These are phyloP conservation scores for Orthonevra nobilis DNA, from an alignment of 2,888 invertebrate species.

Conservation along the genomic window DNA sequence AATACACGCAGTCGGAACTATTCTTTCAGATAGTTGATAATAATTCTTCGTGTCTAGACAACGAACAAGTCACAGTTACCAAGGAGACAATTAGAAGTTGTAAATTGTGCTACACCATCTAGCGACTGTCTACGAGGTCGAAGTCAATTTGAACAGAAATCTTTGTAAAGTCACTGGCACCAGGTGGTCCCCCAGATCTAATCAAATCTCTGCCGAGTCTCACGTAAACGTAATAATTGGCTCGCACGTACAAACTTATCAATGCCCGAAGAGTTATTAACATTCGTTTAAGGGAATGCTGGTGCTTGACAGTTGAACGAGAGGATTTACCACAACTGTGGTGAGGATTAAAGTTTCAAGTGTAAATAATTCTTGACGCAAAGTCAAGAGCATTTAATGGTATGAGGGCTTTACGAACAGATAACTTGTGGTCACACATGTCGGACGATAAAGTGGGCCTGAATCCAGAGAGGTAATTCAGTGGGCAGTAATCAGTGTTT, in stretches of 20 bases:
- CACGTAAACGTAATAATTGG: conserved; percentile 65
- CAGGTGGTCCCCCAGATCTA: conserved; percentile 40
- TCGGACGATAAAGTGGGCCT: no score
- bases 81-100: conserved; percentile 10
- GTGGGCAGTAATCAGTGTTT: background rate
- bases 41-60: conserved; percentile 56
- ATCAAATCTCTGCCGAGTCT: conserved; percentile 44
- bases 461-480: no score
- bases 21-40: no score
- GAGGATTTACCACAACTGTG: conserved; percentile 15
- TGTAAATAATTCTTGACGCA: conserved; percentile 29
- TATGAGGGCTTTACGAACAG: background rate
- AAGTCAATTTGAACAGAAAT: conserved; percentile 24
- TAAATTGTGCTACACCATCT: conserved; percentile 20
- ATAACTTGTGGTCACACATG: background rate
- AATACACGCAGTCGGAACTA: conserved; percentile 13
- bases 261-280: conserved; percentile 47
- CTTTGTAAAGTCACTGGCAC: conserved; percentile 36
- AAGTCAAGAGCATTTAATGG: conserved; percentile 21
- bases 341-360: conserved; percentile 21
- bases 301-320: conserved; percentile 11
- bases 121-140: conserved; percentile 19
- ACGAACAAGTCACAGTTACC: background rate
- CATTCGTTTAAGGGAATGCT: conserved; percentile 3
- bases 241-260: conserved; percentile 64